Evolutionary conservation across 2,113 vertebrate species (phyloP), one percentile per base, ranked within the genome.

Genomic region (Amphiprion percula): DNA sequence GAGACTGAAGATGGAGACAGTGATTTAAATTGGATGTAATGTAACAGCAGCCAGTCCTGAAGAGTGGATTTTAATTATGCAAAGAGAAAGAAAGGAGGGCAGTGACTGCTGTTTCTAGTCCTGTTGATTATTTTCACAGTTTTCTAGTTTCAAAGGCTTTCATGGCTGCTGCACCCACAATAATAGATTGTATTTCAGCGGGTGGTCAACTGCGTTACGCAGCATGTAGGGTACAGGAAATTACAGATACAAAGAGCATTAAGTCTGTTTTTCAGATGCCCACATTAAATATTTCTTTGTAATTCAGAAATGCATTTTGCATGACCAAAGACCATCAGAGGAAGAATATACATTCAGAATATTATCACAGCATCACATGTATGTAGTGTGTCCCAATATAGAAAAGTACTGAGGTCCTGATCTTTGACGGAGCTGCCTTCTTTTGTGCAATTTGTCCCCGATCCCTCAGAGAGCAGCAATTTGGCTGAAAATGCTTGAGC

Each of bases 301-400:
- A 71, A 50, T 10, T 49, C 39, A 44, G 10, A 64, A 53, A 56
- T 58, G 16, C 14, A 68, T 68, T 55, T 67, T 74, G 71, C 24
- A 59, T 28, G 58, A 72, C 50, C 17, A 46, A 33, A 66, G 17
- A 30, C n/a, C 5, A 24, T 69, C 47, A 62, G 33, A 66, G 1
- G 33, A 33, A 50, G 8, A 67, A 49, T 21, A n/a, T 1, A 12
- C 4, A 59, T 60, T 81, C 46, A 44, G 5, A 9, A 50, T 10
- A 2, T 30, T 2, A 11, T 41, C 41, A 23, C 10, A 39, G 16
- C 28, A 54, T 46, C 21, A 44, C 60, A 37, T 56, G 26, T 58
- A 68, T 76, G 2, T 26, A 26, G 1, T 26, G 3, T 26, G 26
- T 26, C 55, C 8, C 5, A 4, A 65, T 47, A 21, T 28, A 21